These are phyloP conservation scores for Ypsolopha sequella DNA, from an alignment of 2,888 invertebrate species.

Conservation along the genomic window DNA sequence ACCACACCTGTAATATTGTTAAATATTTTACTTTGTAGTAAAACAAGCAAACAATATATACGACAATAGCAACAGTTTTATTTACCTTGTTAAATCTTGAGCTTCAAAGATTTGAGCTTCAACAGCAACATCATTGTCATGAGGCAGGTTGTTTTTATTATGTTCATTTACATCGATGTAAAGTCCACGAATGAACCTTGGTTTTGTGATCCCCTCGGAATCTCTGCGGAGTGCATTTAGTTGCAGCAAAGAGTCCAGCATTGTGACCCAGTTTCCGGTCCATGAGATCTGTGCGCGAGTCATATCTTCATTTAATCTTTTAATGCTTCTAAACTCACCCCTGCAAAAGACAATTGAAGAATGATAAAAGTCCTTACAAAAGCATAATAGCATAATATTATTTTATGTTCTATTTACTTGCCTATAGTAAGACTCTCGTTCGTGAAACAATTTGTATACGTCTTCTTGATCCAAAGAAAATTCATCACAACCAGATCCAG, in stretches of 20 bases:
- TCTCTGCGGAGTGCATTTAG: conserved; percentile 74
- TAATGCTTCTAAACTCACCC: conserved; percentile 29
- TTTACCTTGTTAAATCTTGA: conserved; percentile 22
- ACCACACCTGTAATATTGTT: conserved; percentile 26
- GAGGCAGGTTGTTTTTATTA: not conserved
- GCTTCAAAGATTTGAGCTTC: conserved; percentile 12
- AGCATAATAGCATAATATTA: not conserved
- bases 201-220: conserved; percentile 72
- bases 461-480: not conserved
- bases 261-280: conserved; percentile 83
- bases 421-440: conserved; percentile 1
- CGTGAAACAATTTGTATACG: conserved; percentile 5
- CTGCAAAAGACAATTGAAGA: conserved; percentile 15
- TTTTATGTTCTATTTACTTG: not conserved
- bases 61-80: not conserved
- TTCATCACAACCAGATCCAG: not conserved
- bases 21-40: not conserved
- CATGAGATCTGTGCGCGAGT: conserved; percentile 60
- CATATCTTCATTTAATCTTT: conserved; percentile 20
- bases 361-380: not conserved
- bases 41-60: not conserved
- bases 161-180: conserved; percentile 24
- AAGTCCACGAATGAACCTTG: conserved; percentile 47
- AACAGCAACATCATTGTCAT: conserved; percentile 7
- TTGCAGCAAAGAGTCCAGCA: conserved; percentile 87